These are phyloP conservation scores for Abscondita cerata DNA, from an alignment of 2,888 invertebrate species.

Conservation along the genomic window DNA sequence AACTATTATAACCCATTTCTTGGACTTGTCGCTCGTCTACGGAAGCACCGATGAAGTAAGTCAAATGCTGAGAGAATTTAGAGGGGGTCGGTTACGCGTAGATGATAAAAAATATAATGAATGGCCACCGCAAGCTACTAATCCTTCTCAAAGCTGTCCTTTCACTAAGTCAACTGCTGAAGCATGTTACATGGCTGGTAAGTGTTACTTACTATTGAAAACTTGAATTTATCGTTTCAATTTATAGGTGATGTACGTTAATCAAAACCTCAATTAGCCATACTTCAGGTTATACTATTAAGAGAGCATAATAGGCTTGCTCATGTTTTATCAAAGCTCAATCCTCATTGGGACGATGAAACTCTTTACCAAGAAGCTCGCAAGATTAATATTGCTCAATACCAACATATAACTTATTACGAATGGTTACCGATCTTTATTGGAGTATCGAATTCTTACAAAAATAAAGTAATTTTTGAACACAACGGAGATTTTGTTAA, in stretches of 20 bases:
- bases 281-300: constrained; percentile 71
- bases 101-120: constrained; percentile 69
- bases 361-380: constrained; percentile 76
- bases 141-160: constrained; percentile 73
- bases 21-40: constrained; percentile 83
- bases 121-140: constrained; percentile 75
- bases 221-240: neutral
- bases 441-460: constrained; percentile 68
- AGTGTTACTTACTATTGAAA: constrained; percentile 35
- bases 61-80: constrained; percentile 69
- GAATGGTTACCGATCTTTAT: constrained; percentile 80
- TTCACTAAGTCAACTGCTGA: constrained; percentile 66
- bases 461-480: constrained; percentile 69
- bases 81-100: constrained; percentile 73
- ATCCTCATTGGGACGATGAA: constrained; percentile 81
- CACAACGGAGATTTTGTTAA: constrained; percentile 66
- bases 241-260: constrained; percentile 70
- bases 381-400: constrained; percentile 71
- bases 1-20: constrained; percentile 71
- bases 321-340: constrained; percentile 64
- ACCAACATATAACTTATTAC: constrained; percentile 77
- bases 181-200: constrained; percentile 80
- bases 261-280: constrained; percentile 77
- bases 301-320: constrained; percentile 80
- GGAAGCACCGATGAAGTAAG: constrained; percentile 75